phyloP scores from a whole-genome alignment of 2,797 vertebrate species.

The Acipenser transmontanus region DNA sequence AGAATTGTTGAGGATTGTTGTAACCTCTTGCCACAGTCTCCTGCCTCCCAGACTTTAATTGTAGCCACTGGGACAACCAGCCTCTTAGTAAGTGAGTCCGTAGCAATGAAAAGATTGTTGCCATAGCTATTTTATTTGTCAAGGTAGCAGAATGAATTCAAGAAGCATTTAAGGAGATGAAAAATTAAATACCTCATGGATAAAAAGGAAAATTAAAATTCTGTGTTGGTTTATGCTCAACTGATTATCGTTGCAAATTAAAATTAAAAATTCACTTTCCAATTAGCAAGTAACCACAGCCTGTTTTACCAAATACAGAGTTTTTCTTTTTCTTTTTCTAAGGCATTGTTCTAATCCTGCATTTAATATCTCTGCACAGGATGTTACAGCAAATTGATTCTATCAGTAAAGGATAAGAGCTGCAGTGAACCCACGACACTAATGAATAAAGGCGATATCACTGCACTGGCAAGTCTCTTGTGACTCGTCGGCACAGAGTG shows the following conservation, averaged over 20 bases:
- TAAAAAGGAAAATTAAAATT: conserved; percentile 11
- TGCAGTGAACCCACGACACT: conserved; percentile 17
- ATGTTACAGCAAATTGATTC: conserved; percentile 32
- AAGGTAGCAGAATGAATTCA: too few species aligned
- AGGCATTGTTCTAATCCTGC: conserved; percentile 18
- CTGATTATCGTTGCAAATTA: conserved; percentile 22
- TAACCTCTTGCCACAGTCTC: too few species aligned
- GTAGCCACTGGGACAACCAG: too few species aligned
- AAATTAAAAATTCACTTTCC: conserved; percentile 9
- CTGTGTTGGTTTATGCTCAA: conserved; percentile 9
- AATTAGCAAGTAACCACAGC: not conserved
- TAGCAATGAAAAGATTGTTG: too few species aligned
- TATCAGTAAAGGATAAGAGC: conserved; percentile 23
- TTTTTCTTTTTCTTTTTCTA: conserved; percentile 3
- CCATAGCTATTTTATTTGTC: too few species aligned
- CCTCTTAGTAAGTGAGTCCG: too few species aligned
- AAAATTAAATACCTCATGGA: conserved; percentile 3
- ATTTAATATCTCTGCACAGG: conserved; percentile 29
- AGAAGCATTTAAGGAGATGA: not conserved
- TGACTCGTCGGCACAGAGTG: conserved; percentile 22
- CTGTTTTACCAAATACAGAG: conserved; percentile 1
- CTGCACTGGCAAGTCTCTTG: conserved; percentile 30
- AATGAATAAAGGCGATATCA: conserved; percentile 30
- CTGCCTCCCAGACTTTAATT: too few species aligned
- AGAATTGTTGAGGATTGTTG: too few species aligned